Evolutionary conservation across 2,797 vertebrate genomes (phyloP).

Genomic region (Carapus acus): DNA sequence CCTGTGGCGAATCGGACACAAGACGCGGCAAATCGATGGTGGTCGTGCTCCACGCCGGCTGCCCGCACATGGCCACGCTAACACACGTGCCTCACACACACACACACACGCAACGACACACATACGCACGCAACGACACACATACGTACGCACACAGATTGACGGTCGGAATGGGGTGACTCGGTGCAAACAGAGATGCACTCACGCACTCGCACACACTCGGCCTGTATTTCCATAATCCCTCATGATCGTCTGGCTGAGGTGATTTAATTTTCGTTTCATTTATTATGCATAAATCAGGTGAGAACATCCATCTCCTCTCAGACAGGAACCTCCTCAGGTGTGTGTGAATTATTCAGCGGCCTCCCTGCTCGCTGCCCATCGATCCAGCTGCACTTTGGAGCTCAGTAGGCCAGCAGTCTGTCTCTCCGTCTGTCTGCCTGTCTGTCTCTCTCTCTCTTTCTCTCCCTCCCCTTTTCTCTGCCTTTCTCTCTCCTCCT

Average conservation of each 20-base stretch:
- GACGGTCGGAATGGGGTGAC: too few relatives aligned
- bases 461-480: neutral
- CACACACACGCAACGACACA: neutral
- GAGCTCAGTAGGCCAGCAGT: conserved; percentile 65
- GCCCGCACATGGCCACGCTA: too few relatives aligned
- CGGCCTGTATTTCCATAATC: conserved; percentile 8
- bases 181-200: too few relatives aligned
- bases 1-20: neutral
- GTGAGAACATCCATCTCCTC: conserved; percentile 58
- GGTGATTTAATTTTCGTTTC: conserved; percentile 29
- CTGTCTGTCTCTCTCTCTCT: conserved; percentile 2
- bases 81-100: neutral
- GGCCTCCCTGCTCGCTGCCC: conserved; percentile 32
- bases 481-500: neutral
- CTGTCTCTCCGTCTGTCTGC: neutral
- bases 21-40: too few relatives aligned
- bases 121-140: too few relatives aligned
- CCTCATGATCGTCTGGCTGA: conserved; percentile 15
- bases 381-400: conserved; percentile 54
- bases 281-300: conserved; percentile 60
- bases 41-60: too few relatives aligned
- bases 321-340: conserved; percentile 63
- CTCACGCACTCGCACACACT: too few relatives aligned
- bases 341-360: conserved; percentile 68
- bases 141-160: too few relatives aligned